These are phyloP conservation scores for Pogona vitticeps DNA, from an alignment of 2,113 vertebrate species.

Conservation along the genomic window DNA sequence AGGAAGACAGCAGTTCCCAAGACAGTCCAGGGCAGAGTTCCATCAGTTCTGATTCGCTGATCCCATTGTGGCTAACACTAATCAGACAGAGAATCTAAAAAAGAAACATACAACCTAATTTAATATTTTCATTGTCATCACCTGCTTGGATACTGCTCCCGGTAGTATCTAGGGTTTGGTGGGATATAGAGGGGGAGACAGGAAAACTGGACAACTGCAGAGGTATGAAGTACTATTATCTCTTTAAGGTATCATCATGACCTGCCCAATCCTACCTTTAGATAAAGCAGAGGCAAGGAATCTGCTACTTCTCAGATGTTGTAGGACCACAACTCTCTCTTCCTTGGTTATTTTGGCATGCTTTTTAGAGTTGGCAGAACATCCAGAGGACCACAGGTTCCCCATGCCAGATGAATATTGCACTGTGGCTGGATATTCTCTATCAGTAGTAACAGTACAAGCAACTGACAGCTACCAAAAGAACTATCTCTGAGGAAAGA, in stretches of 20 bases:
- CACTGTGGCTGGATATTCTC: too few relatives aligned
- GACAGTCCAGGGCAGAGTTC: slow-evolving; percentile 87
- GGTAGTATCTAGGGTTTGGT: neutral
- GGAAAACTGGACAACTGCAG: neutral
- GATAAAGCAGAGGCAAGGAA: too few relatives aligned
- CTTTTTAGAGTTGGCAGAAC: too few relatives aligned
- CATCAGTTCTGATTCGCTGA: slow-evolving; percentile 92
- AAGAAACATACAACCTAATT: slow-evolving; percentile 19
- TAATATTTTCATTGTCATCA: neutral
- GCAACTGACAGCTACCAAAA: too few relatives aligned
- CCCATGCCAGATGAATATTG: too few relatives aligned
- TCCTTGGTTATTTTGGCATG: too few relatives aligned
- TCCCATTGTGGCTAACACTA: slow-evolving; percentile 90
- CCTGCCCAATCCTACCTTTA: too few relatives aligned
- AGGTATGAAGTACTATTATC: neutral
- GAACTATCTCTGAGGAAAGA: too few relatives aligned
- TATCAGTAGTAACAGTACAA: too few relatives aligned
- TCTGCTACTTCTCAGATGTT: too few relatives aligned
- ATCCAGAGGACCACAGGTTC: too few relatives aligned
- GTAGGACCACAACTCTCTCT: too few relatives aligned
- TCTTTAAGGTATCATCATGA: neutral
- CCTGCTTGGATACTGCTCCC: neutral
- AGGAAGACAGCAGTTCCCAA: slow-evolving; percentile 79
- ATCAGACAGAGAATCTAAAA: slow-evolving; percentile 89
- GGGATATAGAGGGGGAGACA: neutral